Percentiles rank a stretch among this genome's conserved stretches.
These are phyloP conservation scores for Elephantulus edwardii DNA, from an alignment of 2,113 vertebrate genomes.

Conservation along the genomic window DNA sequence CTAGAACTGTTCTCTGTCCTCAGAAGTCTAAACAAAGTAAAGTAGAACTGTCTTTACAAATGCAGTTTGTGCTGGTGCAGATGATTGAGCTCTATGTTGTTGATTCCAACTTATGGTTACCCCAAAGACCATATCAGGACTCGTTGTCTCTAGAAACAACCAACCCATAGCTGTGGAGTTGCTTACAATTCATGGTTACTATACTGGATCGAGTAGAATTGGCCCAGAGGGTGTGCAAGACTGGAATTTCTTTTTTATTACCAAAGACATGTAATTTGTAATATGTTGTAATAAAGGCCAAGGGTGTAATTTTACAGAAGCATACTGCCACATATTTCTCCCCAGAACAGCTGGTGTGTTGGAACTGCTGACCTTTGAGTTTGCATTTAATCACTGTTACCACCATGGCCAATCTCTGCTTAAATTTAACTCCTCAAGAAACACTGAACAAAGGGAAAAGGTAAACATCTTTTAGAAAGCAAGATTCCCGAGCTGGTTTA, in stretches of 20 bases:
- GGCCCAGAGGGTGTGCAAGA: background rate
- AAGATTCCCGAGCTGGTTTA: background rate
- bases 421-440: background rate
- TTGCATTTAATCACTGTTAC: background rate
- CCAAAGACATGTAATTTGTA: too few species aligned
- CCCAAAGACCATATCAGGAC: background rate
- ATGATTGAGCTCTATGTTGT: background rate
- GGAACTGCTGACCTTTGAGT: background rate
- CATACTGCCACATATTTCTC: background rate
- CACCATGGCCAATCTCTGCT: background rate
- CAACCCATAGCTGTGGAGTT: background rate
- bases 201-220: background rate
- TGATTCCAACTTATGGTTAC: background rate
- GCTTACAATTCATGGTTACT: background rate
- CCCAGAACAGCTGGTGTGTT: background rate
- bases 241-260: too few species aligned
- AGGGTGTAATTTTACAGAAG: background rate
- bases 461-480: constrained; percentile 29
- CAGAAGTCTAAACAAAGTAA: constrained; percentile 9
- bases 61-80: background rate
- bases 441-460: background rate
- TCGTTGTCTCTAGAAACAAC: background rate
- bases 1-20: background rate
- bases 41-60: background rate
- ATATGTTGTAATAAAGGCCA: too few species aligned